Percentiles rank a stretch among this genome's conserved stretches.
Evolutionary conservation across 1,140 invertebrate genomes (phyloP).

Genomic region (Euwallacea similis): DNA sequence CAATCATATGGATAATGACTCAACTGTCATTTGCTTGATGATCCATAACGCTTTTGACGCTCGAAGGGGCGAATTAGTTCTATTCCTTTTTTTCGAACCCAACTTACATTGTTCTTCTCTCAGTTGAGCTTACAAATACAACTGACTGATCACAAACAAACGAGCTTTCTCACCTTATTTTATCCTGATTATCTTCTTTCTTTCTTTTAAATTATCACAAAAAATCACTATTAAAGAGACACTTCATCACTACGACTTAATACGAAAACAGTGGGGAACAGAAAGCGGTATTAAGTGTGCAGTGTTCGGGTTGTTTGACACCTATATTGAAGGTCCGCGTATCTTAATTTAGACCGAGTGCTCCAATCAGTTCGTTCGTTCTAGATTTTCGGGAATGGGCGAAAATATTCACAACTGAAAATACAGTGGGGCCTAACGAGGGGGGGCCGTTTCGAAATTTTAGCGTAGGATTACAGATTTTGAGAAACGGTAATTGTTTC

Average conservation of each 20-base stretch:
- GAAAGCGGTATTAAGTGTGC: constrained; percentile 15
- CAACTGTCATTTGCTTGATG: too few species aligned
- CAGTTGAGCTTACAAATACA: too few species aligned
- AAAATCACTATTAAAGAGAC: constrained; percentile 19
- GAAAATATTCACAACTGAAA: constrained; percentile 30
- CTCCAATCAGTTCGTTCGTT: constrained; percentile 36
- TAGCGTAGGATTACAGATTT: not conserved
- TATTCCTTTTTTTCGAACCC: too few species aligned
- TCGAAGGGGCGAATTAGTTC: too few species aligned
- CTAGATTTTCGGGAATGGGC: constrained; percentile 34
- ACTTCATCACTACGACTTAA: constrained; percentile 29
- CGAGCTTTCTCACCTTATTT: too few species aligned
- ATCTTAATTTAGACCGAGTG: constrained; percentile 38
- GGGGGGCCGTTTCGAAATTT: constrained; percentile 3
- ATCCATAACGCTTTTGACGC: too few species aligned
- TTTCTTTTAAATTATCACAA: constrained; percentile 5
- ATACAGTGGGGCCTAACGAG: constrained; percentile 4
- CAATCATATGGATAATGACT: too few species aligned
- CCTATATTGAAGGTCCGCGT: constrained; percentile 35
- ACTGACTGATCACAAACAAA: too few species aligned
- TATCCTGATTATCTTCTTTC: too few species aligned
- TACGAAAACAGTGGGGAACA: constrained; percentile 9
- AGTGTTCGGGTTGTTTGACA: constrained; percentile 25
- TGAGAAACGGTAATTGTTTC: too few species aligned
- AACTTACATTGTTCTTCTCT: too few species aligned